Evolutionary conservation across 2,113 vertebrate species (phyloP), one percentile per base, ranked within the genome.

Genomic region (Pao palembangensis): DNA sequence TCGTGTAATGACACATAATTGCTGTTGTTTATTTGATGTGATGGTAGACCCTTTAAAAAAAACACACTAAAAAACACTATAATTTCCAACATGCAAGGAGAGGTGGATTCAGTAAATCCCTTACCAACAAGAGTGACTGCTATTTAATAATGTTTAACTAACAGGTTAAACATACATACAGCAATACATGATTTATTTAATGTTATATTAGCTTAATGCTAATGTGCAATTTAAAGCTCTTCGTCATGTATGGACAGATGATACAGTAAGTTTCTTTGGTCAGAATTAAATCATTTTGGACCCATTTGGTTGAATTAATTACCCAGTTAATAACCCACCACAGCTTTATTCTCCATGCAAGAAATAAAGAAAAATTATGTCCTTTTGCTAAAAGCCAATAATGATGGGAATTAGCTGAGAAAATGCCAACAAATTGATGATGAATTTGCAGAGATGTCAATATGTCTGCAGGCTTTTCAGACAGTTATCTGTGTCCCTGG

Each of bases 1-100:
- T 78, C 74, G 75, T 73, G 61, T 78, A 81, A 89, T 89, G 75
- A 80, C 62, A 63, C 72, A 75, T 86, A 80, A 89, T 85, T 82
- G 80, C 76, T 64, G 69, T 78, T 69, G 76, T 80, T 88, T 79
- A 82, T 78, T 79, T 77, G 69, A 73, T 77, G 79, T 68, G 60
- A 81, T 86, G 85, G 88, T 88, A 71, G 80, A 51, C 20, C 77
- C 70, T 81, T 81, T 90, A 83, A 85, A 28, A 28, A 25, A 25
- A 25, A 5, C 3, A 25, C 2, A 25, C 2, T 8, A 8, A 34
- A 5, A 34, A 34, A 6, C 8, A 10, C 31, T n/a, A n/a, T 80
- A 71, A 42, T 23, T 53, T 44, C 12, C 42, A 44, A 7, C 3
- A 44, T 13, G 42, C 42, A 4, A 25, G 23, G 23, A 25, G 23